Base-by-base conservation (phyloP, 1,140 invertebrate genomes). In the Chironomus striatipennis region DNA sequence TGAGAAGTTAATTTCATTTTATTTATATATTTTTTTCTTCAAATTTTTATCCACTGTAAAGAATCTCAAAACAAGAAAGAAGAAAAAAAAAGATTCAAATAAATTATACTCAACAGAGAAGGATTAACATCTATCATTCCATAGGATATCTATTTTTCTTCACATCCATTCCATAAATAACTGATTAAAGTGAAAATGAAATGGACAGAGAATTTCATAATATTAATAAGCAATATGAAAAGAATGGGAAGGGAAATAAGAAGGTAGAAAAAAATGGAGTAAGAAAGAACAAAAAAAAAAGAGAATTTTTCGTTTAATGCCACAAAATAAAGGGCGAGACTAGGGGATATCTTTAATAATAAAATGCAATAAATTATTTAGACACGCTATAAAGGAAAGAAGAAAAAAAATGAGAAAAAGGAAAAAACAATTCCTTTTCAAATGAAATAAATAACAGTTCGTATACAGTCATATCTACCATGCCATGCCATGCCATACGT, bases 361-460 rank as follows among this genome's bases (percentile, higher is more conserved):
- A 70, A 70, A 21, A 18, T 70, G 65, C 65, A 70, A 70, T 70
- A 70, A 70, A 70, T 70, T 70, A 70, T 21, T 70, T 70, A 70
- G 65, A 70, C 65, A 70, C 65, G 20, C 65, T 21, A 70, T 70
- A 70, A 70, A 70, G 20, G 20, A 21, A 67, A 70, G 24, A 34
- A 34, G 24, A 70, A 17, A 17, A n/a, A 67, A 70, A n/a, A n/a
- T n/a, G n/a, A 70, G 65, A 17, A n/a, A 70, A 7, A n/a, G n/a
- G n/a, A 5, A 57, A n/a, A 57, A 57, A 18, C 65, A 70, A 70
- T 70, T 70, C 65, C 65, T 70, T 70, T 57, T 15, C n/a, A n/a
- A 57, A 57, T 57, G 47, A 57, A 57, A 57, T 57, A 57, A 57
- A 57, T 57, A 57, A 57, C 47, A 57, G 47, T 57, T 57, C 47